Evolutionary conservation across 2,888 invertebrate species (phyloP).

Genomic region (Schizaphis graminum): DNA sequence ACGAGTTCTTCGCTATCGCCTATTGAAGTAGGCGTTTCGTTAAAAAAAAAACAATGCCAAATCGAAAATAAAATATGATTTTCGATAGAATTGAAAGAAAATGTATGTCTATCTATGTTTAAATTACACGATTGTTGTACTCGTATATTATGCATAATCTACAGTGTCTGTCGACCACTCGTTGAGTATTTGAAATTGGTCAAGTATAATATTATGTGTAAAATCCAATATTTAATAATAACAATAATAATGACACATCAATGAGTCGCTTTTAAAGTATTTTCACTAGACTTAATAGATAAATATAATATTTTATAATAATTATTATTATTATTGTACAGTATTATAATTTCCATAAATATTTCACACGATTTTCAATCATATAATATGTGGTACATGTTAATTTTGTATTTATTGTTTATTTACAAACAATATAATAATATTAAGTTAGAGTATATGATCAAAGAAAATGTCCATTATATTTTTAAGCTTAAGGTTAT

Average conservation of each 20-base stretch:
- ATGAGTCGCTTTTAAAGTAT: neutral
- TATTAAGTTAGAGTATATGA: neutral
- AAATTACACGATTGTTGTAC: neutral
- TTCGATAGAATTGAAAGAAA: neutral
- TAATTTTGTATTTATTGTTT: neutral
- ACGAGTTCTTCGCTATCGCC: neutral
- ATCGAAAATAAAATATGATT: constrained; percentile 13
- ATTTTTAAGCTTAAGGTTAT: neutral
- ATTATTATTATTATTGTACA: neutral
- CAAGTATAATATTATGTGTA: neutral
- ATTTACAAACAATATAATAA: neutral
- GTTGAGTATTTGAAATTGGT: neutral
- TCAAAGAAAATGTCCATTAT: neutral
- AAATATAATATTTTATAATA: neutral
- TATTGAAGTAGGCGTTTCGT: neutral
- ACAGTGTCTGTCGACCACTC: neutral
- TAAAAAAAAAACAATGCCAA: neutral
- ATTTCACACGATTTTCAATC: neutral
- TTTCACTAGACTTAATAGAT: neutral
- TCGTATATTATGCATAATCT: neutral
- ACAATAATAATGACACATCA: neutral
- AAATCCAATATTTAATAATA: neutral
- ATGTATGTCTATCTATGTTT: neutral
- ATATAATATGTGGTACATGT: neutral
- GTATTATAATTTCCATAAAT: neutral